A percentile compares a stretch with the other conserved stretches of the same genome.
These are phyloP conservation scores for Calliopsis andreniformis DNA, from an alignment of 1,140 invertebrate genomes.

Conservation along the genomic window DNA sequence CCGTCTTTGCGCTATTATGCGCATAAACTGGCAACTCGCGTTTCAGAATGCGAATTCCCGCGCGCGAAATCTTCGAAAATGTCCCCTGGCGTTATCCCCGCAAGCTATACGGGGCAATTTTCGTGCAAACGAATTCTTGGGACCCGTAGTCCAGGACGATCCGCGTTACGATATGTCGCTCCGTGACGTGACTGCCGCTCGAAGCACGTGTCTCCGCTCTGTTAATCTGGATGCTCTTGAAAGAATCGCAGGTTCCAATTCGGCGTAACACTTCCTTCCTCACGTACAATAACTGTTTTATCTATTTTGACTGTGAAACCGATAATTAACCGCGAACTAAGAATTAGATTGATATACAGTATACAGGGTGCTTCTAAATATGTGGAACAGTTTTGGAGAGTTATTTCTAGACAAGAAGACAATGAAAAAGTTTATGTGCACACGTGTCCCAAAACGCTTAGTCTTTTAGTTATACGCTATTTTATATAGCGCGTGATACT, in stretches of 20 bases:
- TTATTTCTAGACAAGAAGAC: too few relatives aligned
- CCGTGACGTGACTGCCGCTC: conserved; percentile 48
- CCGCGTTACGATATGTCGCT: conserved; percentile 49
- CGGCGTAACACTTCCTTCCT: background rate
- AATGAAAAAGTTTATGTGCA: too few relatives aligned
- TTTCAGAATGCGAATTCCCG: conserved; percentile 9
- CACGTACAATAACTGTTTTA: background rate
- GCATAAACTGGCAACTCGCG: background rate
- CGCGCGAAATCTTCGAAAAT: background rate
- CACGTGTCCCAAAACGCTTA: too few relatives aligned
- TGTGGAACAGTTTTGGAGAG: too few relatives aligned
- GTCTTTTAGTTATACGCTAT: too few relatives aligned
- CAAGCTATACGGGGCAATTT: conserved; percentile 46
- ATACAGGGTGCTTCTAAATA: too few relatives aligned
- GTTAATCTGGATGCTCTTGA: conserved; percentile 44
- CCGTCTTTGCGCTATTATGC: too few relatives aligned
- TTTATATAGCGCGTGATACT: too few relatives aligned
- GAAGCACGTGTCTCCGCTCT: conserved; percentile 26
- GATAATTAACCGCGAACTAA: background rate
- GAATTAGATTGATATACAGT: too few relatives aligned
- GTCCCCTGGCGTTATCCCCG: conserved; percentile 15
- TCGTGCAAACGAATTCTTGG: conserved; percentile 30
- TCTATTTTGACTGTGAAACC: background rate
- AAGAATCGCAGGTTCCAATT: background rate
- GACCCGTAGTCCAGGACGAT: conserved; percentile 44